phyloP scores from a whole-genome alignment of 2,113 vertebrate species.

The Steatornis caripensis region DNA sequence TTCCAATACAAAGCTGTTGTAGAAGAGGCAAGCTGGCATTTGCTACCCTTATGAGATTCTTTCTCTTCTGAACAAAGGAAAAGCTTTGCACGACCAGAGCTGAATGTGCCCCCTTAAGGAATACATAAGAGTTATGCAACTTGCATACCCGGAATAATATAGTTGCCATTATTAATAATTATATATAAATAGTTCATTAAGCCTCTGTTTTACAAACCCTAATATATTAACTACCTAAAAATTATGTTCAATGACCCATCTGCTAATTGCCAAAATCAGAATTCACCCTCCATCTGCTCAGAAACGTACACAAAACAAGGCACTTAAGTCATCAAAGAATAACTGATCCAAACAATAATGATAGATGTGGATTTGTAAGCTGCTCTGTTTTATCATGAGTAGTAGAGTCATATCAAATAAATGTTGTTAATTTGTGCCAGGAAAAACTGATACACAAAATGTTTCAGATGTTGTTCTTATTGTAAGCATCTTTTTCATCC shows the following conservation, averaged over 20 bases:
- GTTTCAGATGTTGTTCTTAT: background rate
- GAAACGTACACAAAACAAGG: background rate
- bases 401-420: background rate
- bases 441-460: background rate
- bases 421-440: background rate
- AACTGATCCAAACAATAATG: background rate
- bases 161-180: background rate
- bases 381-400: background rate
- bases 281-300: constrained; percentile 30
- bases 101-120: background rate
- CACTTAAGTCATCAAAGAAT: background rate
- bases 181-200: background rate
- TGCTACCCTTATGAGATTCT: background rate
- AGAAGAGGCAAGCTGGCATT: background rate
- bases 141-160: background rate
- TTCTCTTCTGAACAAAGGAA: background rate
- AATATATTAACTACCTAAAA: background rate
- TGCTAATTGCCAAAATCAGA: background rate
- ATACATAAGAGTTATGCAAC: background rate
- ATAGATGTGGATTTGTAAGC: background rate
- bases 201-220: background rate
- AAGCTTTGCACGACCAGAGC: background rate
- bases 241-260: background rate
- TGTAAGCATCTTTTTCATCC: background rate
- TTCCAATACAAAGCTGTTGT: background rate